A percentile compares a stretch with the other conserved stretches of the same genome.
phyloP scores from a whole-genome alignment of 2,113 vertebrate genomes.

The Proterorhinus semilunaris region DNA sequence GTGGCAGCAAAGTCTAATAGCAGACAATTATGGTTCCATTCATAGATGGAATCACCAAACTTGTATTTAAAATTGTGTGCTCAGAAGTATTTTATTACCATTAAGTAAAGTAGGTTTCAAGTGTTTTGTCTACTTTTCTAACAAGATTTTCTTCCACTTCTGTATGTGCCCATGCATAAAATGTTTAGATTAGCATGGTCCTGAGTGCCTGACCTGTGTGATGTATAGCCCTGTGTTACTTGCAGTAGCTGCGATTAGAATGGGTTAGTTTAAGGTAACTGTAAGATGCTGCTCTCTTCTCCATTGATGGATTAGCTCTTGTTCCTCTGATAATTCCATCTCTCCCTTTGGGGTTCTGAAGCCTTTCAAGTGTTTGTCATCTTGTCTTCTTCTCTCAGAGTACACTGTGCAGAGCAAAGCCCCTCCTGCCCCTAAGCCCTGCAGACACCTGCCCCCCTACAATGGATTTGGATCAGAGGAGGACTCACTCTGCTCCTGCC shows the following conservation, averaged over 20 bases:
- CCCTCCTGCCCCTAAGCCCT: conserved; percentile 65
- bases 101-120: too few species aligned
- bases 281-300: conserved; percentile 12
- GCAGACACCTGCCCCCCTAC: conserved; percentile 82
- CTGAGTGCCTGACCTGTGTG: conserved; percentile 40
- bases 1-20: conserved; percentile 60
- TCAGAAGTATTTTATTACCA: too few species aligned
- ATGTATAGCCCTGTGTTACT: conserved; percentile 55
- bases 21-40: not conserved
- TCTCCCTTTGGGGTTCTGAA: conserved; percentile 20
- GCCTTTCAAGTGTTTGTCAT: conserved; percentile 34
- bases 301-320: conserved; percentile 46
- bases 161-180: not conserved
- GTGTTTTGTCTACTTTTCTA: too few species aligned
- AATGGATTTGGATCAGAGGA: conserved; percentile 93
- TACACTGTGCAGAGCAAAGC: conserved; percentile 80
- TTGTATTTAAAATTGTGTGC: too few species aligned
- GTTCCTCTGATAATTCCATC: conserved; percentile 24
- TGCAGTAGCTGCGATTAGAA: conserved; percentile 44
- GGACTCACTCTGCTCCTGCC: conserved; percentile 86
- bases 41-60: too few species aligned
- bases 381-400: conserved; percentile 65
- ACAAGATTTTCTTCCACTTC: too few species aligned
- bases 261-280: conserved; percentile 19
- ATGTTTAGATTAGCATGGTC: not conserved